Conservation (phyloP, 1,140 invertebrate species). For the Drosophila rhopaloa region DNA sequence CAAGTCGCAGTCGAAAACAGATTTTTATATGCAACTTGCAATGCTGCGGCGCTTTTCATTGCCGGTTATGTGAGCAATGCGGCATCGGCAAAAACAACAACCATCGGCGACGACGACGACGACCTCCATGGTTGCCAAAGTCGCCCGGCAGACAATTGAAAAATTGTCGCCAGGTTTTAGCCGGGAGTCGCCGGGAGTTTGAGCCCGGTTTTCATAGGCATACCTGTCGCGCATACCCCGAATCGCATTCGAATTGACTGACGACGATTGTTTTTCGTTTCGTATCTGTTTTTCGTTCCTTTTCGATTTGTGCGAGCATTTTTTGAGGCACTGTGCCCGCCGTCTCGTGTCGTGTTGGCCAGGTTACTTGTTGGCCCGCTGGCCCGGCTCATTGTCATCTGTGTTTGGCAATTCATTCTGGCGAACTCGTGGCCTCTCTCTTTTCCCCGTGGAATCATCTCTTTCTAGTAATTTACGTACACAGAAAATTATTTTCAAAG, state of each 20-base stretch:
- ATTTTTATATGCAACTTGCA: slow-evolving; percentile 79
- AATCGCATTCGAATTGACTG: slow-evolving; percentile 81
- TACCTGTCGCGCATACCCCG: slow-evolving; percentile 80
- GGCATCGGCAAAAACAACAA: slow-evolving; percentile 24
- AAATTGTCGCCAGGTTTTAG: slow-evolving; percentile 71
- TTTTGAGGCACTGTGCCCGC: slow-evolving; percentile 40
- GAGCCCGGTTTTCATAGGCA: slow-evolving; percentile 62
- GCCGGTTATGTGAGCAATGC: slow-evolving; percentile 72
- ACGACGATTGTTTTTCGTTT: slow-evolving; percentile 60
- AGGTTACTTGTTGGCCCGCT: slow-evolving; percentile 15
- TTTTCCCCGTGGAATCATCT: background rate
- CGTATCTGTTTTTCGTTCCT: slow-evolving; percentile 13
- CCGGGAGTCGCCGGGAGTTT: slow-evolving; percentile 8
- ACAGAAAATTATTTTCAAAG: slow-evolving; percentile 1
- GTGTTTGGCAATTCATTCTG: slow-evolving; percentile 67
- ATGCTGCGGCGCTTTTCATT: slow-evolving; percentile 79
- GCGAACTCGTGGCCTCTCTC: background rate
- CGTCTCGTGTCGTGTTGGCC: slow-evolving; percentile 27
- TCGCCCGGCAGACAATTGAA: slow-evolving; percentile 67
- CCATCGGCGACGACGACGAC: slow-evolving; percentile 25
- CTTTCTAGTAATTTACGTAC: slow-evolving; percentile 46
- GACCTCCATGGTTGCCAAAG: slow-evolving; percentile 73
- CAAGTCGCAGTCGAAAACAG: slow-evolving; percentile 70
- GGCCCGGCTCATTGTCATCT: slow-evolving; percentile 67
- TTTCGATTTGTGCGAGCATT: slow-evolving; percentile 37